These are phyloP conservation scores for Anoplophora glabripennis DNA, from an alignment of 1,140 invertebrate genomes.

Conservation along the genomic window DNA sequence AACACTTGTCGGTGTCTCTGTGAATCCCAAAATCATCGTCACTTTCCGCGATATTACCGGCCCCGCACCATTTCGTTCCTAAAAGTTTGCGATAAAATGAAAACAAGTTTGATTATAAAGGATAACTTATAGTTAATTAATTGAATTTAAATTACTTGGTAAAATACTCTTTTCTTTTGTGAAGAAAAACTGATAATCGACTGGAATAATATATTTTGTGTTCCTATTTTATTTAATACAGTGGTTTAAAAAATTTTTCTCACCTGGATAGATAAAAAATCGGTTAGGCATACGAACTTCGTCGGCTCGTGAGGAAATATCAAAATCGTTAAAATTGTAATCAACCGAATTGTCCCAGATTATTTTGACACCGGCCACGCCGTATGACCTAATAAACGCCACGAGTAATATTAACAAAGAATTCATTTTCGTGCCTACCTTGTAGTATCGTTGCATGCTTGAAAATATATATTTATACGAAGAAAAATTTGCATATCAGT, in stretches of 20 bases:
- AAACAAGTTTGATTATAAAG: neutral
- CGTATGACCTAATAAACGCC: neutral
- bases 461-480: too few relatives aligned
- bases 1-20: slow-evolving; percentile 70
- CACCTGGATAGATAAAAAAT: slow-evolving; percentile 38
- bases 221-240: too few relatives aligned
- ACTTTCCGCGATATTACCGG: slow-evolving; percentile 66
- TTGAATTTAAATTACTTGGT: too few relatives aligned
- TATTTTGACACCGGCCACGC: slow-evolving; percentile 12
- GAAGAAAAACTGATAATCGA: too few relatives aligned
- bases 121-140: too few relatives aligned
- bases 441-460: too few relatives aligned
- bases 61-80: slow-evolving; percentile 69
- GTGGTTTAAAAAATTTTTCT: too few relatives aligned
- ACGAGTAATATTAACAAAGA: neutral
- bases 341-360: slow-evolving; percentile 33
- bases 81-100: slow-evolving; percentile 2
- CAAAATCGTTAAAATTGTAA: slow-evolving; percentile 16
- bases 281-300: slow-evolving; percentile 26
- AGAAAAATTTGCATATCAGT: too few relatives aligned
- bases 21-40: slow-evolving; percentile 68
- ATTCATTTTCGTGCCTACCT: too few relatives aligned
- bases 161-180: too few relatives aligned
- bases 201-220: too few relatives aligned
- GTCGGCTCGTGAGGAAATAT: slow-evolving; percentile 9